These are phyloP conservation scores for Hyperopisus bebe DNA, from an alignment of 2,113 vertebrate species.

Conservation along the genomic window DNA sequence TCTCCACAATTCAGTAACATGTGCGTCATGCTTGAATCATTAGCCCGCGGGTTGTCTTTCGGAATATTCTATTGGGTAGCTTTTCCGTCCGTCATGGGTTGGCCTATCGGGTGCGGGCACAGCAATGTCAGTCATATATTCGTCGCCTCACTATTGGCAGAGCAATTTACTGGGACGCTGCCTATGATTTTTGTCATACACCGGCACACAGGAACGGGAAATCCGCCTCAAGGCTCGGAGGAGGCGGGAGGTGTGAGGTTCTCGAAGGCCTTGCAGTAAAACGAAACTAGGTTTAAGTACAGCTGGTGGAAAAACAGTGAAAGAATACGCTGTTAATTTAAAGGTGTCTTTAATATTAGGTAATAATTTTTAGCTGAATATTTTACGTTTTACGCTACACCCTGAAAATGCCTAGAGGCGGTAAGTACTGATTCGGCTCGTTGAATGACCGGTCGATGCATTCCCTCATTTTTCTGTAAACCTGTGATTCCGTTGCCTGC, in stretches of 20 bases:
- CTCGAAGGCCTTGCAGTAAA: constrained; percentile 1
- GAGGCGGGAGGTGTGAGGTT: background rate
- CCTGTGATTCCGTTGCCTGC: background rate
- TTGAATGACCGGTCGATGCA: background rate
- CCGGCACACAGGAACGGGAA: background rate
- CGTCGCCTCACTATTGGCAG: background rate
- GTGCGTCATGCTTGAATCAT: constrained; percentile 3
- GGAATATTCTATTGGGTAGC: background rate
- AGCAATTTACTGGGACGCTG: background rate
- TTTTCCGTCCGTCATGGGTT: background rate
- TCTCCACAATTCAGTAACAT: background rate
- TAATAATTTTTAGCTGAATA: background rate
- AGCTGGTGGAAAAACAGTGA: background rate
- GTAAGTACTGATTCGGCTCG: constrained; percentile 43
- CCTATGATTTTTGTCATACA: background rate
- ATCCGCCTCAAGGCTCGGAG: background rate
- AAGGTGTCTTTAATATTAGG: background rate
- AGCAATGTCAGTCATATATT: background rate
- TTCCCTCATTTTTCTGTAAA: background rate
- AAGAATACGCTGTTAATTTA: background rate
- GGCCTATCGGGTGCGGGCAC: background rate
- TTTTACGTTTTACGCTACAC: background rate
- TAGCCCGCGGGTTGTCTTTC: background rate
- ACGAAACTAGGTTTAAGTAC: background rate
- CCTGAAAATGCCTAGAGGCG: constrained; percentile 60